Percentiles rank a stretch among this genome's conserved stretches.
These are phyloP conservation scores for Chelon auratus DNA, from an alignment of 2,797 vertebrate genomes.

Conservation along the genomic window DNA sequence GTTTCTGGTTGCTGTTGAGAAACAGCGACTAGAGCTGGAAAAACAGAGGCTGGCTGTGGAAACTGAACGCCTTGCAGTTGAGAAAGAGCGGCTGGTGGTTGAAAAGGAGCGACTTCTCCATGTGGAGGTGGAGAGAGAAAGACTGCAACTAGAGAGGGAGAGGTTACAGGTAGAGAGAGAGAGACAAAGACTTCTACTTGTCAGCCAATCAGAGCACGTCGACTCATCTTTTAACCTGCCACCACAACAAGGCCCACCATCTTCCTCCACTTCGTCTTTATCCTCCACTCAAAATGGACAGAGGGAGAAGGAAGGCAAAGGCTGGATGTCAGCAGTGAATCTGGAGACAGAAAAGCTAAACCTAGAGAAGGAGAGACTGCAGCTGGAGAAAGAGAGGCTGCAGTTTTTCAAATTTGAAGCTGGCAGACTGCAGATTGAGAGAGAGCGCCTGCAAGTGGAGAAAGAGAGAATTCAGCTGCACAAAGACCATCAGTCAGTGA, in stretches of 20 bases:
- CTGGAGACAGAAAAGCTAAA: conserved; percentile 91
- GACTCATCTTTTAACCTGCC: conserved; percentile 60
- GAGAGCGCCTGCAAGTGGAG: conserved; percentile 93
- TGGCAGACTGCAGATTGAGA: conserved; percentile 92
- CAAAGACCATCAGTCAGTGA: conserved; percentile 65
- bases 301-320: conserved; percentile 79
- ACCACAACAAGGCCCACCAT: conserved; percentile 68
- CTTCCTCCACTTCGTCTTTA: conserved; percentile 56
- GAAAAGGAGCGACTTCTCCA: conserved; percentile 91
- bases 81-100: conserved; percentile 90
- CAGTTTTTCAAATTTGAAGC: conserved; percentile 94
- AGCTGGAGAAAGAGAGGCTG: conserved; percentile 92
- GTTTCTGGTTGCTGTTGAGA: conserved; percentile 89
- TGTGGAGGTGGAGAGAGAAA: conserved; percentile 88
- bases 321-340: conserved; percentile 85
- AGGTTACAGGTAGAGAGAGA: conserved; percentile 87
- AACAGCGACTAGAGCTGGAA: conserved; percentile 92
- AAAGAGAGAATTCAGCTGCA: conserved; percentile 88
- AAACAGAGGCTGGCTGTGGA: conserved; percentile 92
- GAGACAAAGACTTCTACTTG: conserved; percentile 70
- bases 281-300: conserved; percentile 73
- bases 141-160: conserved; percentile 90
- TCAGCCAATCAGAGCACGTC: conserved; percentile 66
- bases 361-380: conserved; percentile 92
- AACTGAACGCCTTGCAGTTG: conserved; percentile 90